These are phyloP conservation scores for Bagarius yarrelli DNA, from an alignment of 2,113 vertebrate genomes.

Conservation along the genomic window DNA sequence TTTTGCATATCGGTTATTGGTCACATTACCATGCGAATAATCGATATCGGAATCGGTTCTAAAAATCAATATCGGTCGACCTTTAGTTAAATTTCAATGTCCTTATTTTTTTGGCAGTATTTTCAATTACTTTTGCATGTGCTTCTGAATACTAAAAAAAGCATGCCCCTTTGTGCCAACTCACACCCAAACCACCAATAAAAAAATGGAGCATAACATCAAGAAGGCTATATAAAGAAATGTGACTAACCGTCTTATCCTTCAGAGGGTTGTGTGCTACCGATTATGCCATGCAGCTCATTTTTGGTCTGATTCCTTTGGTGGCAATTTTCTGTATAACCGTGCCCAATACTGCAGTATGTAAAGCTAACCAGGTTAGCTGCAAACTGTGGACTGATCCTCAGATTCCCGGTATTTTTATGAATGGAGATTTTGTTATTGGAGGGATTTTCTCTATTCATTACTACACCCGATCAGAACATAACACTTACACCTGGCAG, in stretches of 20 bases:
- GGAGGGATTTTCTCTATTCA: conserved; percentile 65
- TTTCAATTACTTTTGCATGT: too few relatives aligned
- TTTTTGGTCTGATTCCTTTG: not conserved
- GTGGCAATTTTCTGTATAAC: conserved; percentile 9
- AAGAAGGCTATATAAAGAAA: conserved; percentile 12
- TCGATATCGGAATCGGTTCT: too few relatives aligned
- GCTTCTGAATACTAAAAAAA: not conserved
- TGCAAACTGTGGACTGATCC: conserved; percentile 57
- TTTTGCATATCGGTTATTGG: too few relatives aligned
- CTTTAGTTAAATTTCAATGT: too few relatives aligned
- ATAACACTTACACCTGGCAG: conserved; percentile 56
- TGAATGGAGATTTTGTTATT: conserved; percentile 64
- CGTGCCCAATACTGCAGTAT: conserved; percentile 31
- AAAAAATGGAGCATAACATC: not conserved
- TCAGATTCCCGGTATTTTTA: conserved; percentile 53
- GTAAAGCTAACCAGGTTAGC: conserved; percentile 16
- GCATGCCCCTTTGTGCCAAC: not conserved
- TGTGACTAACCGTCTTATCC: not conserved
- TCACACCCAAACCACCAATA: not conserved
- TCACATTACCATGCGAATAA: too few relatives aligned
- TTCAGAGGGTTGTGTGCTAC: not conserved
- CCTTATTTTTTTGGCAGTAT: too few relatives aligned
- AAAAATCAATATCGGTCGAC: too few relatives aligned
- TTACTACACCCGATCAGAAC: conserved; percentile 46
- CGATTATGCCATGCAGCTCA: conserved; percentile 20